Conservation (phyloP, 2,888 invertebrate genomes). For the Syritta pipiens region DNA sequence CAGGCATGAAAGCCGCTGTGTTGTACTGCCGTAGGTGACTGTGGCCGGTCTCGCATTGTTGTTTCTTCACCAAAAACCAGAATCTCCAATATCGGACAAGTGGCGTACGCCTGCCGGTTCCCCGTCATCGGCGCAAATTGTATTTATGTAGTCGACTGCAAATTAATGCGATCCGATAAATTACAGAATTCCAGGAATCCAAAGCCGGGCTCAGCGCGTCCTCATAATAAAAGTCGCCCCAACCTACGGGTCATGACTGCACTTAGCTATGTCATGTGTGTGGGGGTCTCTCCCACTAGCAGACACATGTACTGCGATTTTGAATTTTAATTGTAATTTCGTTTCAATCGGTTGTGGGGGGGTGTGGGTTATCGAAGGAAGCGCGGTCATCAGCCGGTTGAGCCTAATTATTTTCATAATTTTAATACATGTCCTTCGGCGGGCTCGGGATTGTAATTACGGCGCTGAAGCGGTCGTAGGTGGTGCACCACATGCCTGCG, state of each 20-base stretch:
- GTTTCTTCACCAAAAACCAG: slow-evolving; percentile 24
- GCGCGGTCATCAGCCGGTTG: neutral
- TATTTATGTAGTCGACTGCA: slow-evolving; percentile 66
- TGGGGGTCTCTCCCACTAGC: too few species aligned
- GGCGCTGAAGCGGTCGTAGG: too few species aligned
- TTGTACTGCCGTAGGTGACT: slow-evolving; percentile 24
- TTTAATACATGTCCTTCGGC: slow-evolving; percentile 6
- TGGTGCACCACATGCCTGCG: too few species aligned
- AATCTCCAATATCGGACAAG: slow-evolving; percentile 34
- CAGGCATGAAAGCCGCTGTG: slow-evolving; percentile 13
- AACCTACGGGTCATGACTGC: slow-evolving; percentile 30
- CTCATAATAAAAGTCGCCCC: slow-evolving; percentile 48
- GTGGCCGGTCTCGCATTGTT: slow-evolving; percentile 36
- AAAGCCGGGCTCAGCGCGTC: slow-evolving; percentile 36
- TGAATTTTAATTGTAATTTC: slow-evolving; percentile 1
- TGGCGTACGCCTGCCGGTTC: slow-evolving; percentile 1
- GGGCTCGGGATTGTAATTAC: too few species aligned
- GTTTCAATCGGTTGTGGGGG: neutral
- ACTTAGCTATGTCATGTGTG: neutral
- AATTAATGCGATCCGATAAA: slow-evolving; percentile 67
- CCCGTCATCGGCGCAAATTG: slow-evolving; percentile 39
- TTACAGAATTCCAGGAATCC: slow-evolving; percentile 45
- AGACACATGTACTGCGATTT: too few species aligned
- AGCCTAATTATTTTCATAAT: slow-evolving; percentile 29
- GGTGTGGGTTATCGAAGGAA: too few species aligned